Evolutionary conservation across 2,888 invertebrate genomes (phyloP), one percentile per base, ranked within the genome.

Genomic region (Criorhina ranunculi): DNA sequence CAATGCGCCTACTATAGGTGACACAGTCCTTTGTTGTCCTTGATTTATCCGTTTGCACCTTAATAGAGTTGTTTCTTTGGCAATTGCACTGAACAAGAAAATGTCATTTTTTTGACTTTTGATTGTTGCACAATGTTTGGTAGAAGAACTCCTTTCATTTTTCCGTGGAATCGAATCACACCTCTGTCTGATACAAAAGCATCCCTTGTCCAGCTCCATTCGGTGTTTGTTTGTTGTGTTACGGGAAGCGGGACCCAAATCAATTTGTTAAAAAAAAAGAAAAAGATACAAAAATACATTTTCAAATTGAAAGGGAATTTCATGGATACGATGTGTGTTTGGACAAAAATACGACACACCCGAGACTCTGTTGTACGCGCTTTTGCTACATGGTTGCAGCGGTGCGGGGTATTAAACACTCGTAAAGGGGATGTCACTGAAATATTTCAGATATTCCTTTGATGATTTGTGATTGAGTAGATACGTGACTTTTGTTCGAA

Each of bases 381-480:
- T 70, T 62, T 44, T 37, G 24, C 24, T 24, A 51, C 40, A 59
- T 35, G 59, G 72, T 24, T 12, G 37, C 33, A 24, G 15, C 55
- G 55, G 51, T 51, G 44, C 49, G 55, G 69, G 33, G 73, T 57
- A 85, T 85, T 80, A 85, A 85, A 76, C 51, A 75, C 59, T 76
- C 80, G 75, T 85, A 70, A 80, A 75, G 73, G 49, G 70, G 66
- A 85, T 85, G 85, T 85, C 85, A 76, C 67, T 80, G 75, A 80
- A 76, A 60, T 66, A 85, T 85, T 69, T 75, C 40, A 80, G 77
- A 53, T 76, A 85, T 85, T 76, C 85, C 67, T 85, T 85, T 85
- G 85, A 80, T 85, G 80, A 85, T 85, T 85, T 85, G 80, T 85
- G 75, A 85, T 85, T 75, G 85, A 80, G 85, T 76, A 44, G 70